A percentile compares a stretch with the other conserved stretches of the same genome.
Evolutionary conservation across 2,888 invertebrate species (phyloP).

Genomic region (Chymomyza amoena): DNA sequence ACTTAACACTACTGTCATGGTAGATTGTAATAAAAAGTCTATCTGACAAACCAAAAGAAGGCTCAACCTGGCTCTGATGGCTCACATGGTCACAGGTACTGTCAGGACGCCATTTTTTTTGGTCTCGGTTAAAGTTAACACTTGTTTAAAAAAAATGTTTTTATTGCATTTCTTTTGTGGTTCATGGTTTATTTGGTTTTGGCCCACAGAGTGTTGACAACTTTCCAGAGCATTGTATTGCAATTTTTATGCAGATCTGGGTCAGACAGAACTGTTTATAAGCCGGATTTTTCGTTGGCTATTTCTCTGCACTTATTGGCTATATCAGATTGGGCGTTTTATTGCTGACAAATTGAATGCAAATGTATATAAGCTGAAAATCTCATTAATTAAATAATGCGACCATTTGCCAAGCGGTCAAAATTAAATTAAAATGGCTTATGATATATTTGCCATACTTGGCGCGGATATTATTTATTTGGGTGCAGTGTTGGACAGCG

Average conservation of each 20-base stretch:
- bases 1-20: neutral
- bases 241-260: neutral
- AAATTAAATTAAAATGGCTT: slow-evolving; percentile 45
- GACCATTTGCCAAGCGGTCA: neutral
- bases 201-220: neutral
- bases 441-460: slow-evolving; percentile 25
- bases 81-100: neutral
- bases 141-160: slow-evolving; percentile 70
- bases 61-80: neutral
- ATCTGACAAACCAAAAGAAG: neutral
- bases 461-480: too few species aligned
- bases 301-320: slow-evolving; percentile 54
- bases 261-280: neutral
- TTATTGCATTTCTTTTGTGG: slow-evolving; percentile 52
- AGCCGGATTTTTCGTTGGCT: slow-evolving; percentile 13
- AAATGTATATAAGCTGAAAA: slow-evolving; percentile 69
- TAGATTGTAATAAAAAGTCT: neutral
- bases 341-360: slow-evolving; percentile 70
- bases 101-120: neutral
- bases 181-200: neutral
- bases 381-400: slow-evolving; percentile 68
- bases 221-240: slow-evolving; percentile 2
- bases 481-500: too few species aligned
- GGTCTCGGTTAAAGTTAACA: slow-evolving; percentile 65
- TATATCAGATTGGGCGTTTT: slow-evolving; percentile 68